phyloP scores from a whole-genome alignment of 2,797 vertebrate species.

The Pipistrellus pygmaeus region DNA sequence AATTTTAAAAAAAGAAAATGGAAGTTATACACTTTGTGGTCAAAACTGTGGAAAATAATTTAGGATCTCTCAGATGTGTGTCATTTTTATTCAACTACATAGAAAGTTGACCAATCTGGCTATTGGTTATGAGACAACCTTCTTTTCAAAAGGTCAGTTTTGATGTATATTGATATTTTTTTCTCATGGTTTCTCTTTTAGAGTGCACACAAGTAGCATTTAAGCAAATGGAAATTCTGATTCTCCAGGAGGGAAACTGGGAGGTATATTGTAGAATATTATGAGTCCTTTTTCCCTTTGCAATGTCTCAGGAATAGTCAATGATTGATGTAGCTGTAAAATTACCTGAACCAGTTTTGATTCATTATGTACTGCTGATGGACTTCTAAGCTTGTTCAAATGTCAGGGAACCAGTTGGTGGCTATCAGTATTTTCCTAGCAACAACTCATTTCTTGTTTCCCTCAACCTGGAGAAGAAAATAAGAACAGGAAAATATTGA shows the following conservation, averaged over 20 bases:
- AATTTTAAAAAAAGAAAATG: neutral
- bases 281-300: neutral
- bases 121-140: neutral
- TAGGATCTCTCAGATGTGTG: neutral
- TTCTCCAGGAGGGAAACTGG: neutral
- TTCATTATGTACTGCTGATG: slow-evolving; percentile 68
- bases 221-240: slow-evolving; percentile 47
- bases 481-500: slow-evolving; percentile 74
- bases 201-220: neutral
- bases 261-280: neutral
- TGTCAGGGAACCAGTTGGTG: slow-evolving; percentile 79
- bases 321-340: slow-evolving; percentile 72
- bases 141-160: neutral
- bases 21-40: neutral
- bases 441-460: slow-evolving; percentile 75
- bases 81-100: neutral
- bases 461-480: slow-evolving; percentile 58
- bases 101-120: neutral
- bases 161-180: neutral
- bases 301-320: slow-evolving; percentile 25
- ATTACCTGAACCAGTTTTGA: slow-evolving; percentile 64
- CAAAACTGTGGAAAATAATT: neutral
- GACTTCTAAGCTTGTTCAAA: slow-evolving; percentile 78
- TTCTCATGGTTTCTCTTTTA: neutral
- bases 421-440: slow-evolving; percentile 72